A percentile compares a stretch with the other conserved stretches of the same genome.
phyloP scores from a whole-genome alignment of 2,888 invertebrate species.

The Chrysina gloriosa region DNA sequence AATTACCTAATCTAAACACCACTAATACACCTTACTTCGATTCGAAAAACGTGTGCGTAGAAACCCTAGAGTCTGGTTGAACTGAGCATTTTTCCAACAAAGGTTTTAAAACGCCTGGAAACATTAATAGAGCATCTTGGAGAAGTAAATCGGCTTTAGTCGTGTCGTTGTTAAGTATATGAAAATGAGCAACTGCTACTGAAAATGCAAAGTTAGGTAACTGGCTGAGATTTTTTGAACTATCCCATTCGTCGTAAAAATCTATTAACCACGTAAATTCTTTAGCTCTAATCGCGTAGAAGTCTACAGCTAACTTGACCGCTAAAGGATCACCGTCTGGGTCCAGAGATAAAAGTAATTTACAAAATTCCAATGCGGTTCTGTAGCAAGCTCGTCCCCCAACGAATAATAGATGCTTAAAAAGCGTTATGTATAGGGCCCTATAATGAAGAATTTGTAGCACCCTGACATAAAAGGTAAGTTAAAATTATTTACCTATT shows the following conservation, averaged over 20 bases:
- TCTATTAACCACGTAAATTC: slow-evolving; percentile 77
- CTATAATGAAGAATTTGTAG: slow-evolving; percentile 63
- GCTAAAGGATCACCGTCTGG: slow-evolving; percentile 82
- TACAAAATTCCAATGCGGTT: slow-evolving; percentile 89
- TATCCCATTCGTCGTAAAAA: slow-evolving; percentile 69
- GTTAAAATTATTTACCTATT: slow-evolving; percentile 70
- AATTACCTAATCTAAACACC: neutral
- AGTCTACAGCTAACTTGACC: slow-evolving; percentile 82
- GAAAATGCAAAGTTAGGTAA: slow-evolving; percentile 91
- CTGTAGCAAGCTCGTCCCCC: slow-evolving; percentile 85
- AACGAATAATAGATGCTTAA: slow-evolving; percentile 82
- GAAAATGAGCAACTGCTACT: slow-evolving; percentile 79
- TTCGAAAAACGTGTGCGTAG: slow-evolving; percentile 68
- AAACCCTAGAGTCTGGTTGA: slow-evolving; percentile 74
- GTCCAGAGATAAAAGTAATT: slow-evolving; percentile 82
- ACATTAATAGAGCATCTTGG: slow-evolving; percentile 84
- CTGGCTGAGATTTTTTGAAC: slow-evolving; percentile 76
- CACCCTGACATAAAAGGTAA: neutral
- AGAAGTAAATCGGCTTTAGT: slow-evolving; percentile 71
- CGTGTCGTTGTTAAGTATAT: slow-evolving; percentile 66
- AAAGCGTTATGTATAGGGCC: slow-evolving; percentile 82
- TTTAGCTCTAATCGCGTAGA: slow-evolving; percentile 80
- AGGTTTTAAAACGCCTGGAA: slow-evolving; percentile 79
- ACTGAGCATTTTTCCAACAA: slow-evolving; percentile 82
- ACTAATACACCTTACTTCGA: slow-evolving; percentile 61